Percentiles rank a stretch among this genome's conserved stretches.
These are phyloP conservation scores for Rhineura floridana DNA, from an alignment of 2,113 vertebrate species.

Conservation along the genomic window DNA sequence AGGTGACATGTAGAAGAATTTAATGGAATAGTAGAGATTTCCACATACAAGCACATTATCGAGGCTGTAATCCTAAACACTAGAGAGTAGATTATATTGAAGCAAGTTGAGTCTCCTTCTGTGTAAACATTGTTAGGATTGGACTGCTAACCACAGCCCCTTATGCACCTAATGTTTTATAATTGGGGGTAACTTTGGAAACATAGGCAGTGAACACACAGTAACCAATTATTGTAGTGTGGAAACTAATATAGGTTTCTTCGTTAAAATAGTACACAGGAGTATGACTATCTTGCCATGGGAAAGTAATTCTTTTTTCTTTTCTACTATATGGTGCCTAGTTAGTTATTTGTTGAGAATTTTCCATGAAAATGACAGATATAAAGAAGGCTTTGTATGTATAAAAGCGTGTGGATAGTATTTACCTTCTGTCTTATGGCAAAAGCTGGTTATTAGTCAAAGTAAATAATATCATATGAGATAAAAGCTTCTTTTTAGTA, in stretches of 20 bases:
- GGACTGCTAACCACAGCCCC: background rate
- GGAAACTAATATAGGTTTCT: background rate
- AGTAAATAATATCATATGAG: background rate
- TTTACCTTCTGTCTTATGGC: background rate
- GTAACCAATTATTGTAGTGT: background rate
- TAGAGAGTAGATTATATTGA: background rate
- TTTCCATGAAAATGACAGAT: background rate
- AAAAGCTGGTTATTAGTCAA: background rate
- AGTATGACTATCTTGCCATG: background rate
- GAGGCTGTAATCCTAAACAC: background rate
- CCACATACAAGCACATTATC: background rate
- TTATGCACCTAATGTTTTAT: background rate
- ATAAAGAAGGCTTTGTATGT: background rate
- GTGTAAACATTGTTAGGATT: background rate
- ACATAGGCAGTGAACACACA: background rate
- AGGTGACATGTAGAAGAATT: background rate
- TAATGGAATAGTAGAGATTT: background rate
- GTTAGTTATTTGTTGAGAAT: background rate
- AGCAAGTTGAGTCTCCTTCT: background rate
- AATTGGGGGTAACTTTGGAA: background rate
- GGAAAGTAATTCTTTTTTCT: background rate
- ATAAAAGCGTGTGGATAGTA: background rate
- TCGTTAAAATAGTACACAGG: background rate
- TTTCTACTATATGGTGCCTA: background rate
- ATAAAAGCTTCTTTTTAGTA: conserved; percentile 10